phyloP scores from a whole-genome alignment of 1,140 invertebrate species.

The Cardiocondyla obscurior region DNA sequence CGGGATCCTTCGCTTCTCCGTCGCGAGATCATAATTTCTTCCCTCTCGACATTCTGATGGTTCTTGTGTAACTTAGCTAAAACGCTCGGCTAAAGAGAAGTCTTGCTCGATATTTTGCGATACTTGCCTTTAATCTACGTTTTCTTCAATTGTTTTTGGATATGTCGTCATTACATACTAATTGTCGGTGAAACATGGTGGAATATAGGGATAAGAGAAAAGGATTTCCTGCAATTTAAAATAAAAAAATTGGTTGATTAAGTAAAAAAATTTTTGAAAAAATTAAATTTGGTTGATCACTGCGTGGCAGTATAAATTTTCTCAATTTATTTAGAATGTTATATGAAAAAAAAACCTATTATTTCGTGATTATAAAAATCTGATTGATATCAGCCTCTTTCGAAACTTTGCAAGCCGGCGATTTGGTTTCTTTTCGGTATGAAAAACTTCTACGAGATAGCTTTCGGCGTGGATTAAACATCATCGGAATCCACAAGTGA shows the following conservation, averaged over 20 bases:
- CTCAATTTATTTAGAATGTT: too few species aligned
- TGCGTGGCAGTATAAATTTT: too few species aligned
- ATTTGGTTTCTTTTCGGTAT: neutral
- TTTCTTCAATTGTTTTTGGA: slow-evolving; percentile 4
- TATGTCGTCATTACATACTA: neutral
- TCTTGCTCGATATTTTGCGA: neutral
- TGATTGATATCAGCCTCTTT: neutral
- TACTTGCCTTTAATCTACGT: neutral
- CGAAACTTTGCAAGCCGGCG: neutral
- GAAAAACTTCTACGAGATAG: slow-evolving; percentile 24
- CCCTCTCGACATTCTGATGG: slow-evolving; percentile 18
- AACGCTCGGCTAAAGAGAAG: neutral
- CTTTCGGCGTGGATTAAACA: slow-evolving; percentile 52
- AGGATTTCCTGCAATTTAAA: too few species aligned
- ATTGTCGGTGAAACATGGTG: neutral
- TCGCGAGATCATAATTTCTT: slow-evolving; percentile 54
- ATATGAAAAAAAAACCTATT: too few species aligned
- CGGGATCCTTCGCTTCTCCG: slow-evolving; percentile 34
- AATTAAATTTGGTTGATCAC: too few species aligned
- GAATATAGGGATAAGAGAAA: neutral
- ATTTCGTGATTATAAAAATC: neutral
- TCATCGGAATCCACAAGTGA: slow-evolving; percentile 75
- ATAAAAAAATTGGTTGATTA: too few species aligned
- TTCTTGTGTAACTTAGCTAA: slow-evolving; percentile 18
- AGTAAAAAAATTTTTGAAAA: too few species aligned